A percentile compares a stretch with the other conserved stretches of the same genome.
phyloP scores from a whole-genome alignment of 2,113 vertebrate genomes.

The Crotalus tigris region DNA sequence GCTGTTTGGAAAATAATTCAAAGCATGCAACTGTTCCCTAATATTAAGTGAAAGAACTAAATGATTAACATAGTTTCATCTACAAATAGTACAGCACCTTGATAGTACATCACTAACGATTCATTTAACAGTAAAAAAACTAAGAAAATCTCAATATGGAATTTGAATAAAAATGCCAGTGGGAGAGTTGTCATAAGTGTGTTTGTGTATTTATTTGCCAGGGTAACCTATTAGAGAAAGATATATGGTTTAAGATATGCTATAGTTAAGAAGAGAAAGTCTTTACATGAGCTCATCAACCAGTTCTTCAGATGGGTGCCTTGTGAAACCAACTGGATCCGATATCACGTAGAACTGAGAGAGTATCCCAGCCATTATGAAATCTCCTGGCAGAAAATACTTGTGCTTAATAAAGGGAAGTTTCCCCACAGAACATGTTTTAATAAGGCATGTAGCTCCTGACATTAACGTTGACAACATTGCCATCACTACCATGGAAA shows the following conservation, averaged over 20 bases:
- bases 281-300: neutral
- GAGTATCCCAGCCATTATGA: neutral
- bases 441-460: no score
- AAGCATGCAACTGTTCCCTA: no score
- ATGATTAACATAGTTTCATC: no score
- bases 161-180: no score
- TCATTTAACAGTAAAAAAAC: no score
- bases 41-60: no score
- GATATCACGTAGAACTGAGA: neutral
- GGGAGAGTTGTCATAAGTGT: neutral
- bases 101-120: no score
- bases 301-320: neutral
- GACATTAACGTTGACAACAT: no score
- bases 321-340: neutral
- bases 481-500: neutral
- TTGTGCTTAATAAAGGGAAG: neutral
- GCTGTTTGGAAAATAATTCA: no score
- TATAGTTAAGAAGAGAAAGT: neutral
- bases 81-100: no score
- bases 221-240: neutral
- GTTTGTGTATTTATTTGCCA: neutral
- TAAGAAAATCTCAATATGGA: no score
- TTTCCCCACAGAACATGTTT: neutral
- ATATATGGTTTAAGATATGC: neutral
- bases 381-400: neutral